Evolutionary conservation across 2,113 vertebrate species (phyloP).

Genomic region (Heterochromis multidens): DNA sequence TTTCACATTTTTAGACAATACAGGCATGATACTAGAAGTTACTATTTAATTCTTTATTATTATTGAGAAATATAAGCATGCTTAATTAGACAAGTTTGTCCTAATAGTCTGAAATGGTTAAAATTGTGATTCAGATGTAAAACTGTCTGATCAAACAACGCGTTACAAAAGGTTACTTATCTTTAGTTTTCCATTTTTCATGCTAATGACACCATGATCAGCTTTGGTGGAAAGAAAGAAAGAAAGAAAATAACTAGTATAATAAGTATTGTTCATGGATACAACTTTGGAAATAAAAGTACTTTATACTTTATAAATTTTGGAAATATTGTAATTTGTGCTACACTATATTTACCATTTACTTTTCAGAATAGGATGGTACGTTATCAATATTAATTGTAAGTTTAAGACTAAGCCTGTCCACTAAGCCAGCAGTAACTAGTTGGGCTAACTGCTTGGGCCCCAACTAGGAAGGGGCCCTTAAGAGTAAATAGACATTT

Average conservation of each 20-base stretch:
- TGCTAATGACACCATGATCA: background rate
- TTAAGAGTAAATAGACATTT: too few relatives aligned
- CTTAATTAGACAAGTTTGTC: background rate
- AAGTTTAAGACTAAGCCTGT: background rate
- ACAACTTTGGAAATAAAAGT: background rate
- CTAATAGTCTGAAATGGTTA: background rate
- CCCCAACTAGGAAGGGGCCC: too few relatives aligned
- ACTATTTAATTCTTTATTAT: background rate
- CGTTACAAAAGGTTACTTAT: background rate
- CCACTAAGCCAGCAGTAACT: too few relatives aligned
- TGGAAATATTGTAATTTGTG: background rate
- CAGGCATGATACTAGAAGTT: background rate
- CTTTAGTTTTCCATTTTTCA: background rate
- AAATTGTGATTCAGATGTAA: background rate
- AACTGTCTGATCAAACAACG: background rate
- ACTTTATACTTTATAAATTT: background rate
- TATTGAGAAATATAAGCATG: background rate
- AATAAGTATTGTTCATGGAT: background rate
- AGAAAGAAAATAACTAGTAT: background rate
- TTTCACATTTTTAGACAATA: background rate
- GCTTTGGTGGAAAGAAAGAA: background rate
- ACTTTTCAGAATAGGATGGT: background rate
- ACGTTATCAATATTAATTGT: background rate
- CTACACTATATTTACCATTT: too few relatives aligned
- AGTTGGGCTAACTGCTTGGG: background rate